These are phyloP conservation scores for Cheilosia pagana DNA, from an alignment of 2,888 invertebrate genomes.

Conservation along the genomic window DNA sequence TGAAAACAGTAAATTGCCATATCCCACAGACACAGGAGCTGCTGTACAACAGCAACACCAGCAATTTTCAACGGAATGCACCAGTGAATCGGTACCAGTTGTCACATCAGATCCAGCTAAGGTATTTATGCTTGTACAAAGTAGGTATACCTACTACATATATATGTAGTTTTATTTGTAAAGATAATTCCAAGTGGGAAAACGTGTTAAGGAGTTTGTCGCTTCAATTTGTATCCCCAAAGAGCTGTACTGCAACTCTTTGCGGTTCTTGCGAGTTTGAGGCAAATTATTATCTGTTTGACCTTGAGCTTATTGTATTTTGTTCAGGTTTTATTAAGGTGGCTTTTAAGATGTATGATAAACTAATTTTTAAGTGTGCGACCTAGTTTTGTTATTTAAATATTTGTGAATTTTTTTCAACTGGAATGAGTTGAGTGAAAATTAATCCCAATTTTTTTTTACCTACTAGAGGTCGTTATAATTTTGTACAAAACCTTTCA, in stretches of 20 bases:
- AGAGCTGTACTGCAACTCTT: neutral
- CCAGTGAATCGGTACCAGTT: slow-evolving; percentile 73
- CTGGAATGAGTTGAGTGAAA: neutral
- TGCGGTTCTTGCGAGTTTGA: neutral
- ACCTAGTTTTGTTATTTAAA: neutral
- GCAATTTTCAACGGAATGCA: slow-evolving; percentile 51
- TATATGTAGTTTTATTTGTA: slow-evolving; percentile 2
- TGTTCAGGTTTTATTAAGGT: neutral
- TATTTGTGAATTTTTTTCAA: neutral
- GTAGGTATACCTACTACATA: slow-evolving; percentile 7
- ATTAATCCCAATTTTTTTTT: neutral
- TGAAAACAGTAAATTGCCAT: slow-evolving; percentile 86
- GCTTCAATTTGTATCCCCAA: neutral
- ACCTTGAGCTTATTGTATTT: neutral
- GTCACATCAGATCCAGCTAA: slow-evolving; percentile 82
- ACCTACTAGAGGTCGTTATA: neutral
- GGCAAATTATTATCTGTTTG: neutral
- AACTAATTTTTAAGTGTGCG: slow-evolving; percentile 1
- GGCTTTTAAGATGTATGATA: neutral
- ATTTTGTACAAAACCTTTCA: too few relatives aligned
- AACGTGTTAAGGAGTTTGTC: neutral
- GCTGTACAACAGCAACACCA: slow-evolving; percentile 71
- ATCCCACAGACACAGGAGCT: slow-evolving; percentile 84
- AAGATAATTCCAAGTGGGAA: neutral
- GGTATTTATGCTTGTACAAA: neutral